A percentile compares a stretch with the other conserved stretches of the same genome.
phyloP scores from a whole-genome alignment of 2,113 vertebrate species.

The Proteles cristata region DNA sequence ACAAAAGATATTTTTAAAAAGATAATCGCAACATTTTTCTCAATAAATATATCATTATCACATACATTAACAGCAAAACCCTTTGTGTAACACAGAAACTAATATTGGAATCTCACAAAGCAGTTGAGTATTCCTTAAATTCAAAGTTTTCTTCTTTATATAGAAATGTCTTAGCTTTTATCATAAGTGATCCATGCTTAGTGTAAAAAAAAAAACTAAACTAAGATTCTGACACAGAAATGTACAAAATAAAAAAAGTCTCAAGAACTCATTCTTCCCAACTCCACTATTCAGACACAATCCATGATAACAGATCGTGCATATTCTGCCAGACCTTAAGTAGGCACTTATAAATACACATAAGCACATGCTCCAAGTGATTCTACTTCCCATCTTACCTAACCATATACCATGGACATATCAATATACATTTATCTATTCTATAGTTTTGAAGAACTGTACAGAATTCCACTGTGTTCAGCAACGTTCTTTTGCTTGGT shows the following conservation, averaged over 20 bases:
- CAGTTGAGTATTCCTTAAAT: conserved; percentile 16
- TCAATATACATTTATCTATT: neutral
- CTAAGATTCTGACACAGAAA: conserved; percentile 9
- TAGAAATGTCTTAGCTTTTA: neutral
- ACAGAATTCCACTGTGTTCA: conserved; percentile 1
- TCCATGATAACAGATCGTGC: neutral
- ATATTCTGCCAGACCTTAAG: neutral
- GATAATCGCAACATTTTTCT: neutral
- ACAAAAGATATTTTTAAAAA: conserved; percentile 36
- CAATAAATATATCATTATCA: neutral
- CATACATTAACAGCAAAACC: neutral
- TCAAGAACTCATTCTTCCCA: neutral
- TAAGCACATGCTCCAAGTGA: neutral
- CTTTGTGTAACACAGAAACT: neutral
- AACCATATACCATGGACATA: neutral
- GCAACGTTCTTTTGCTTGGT: conserved; percentile 8
- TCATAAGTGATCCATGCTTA: neutral
- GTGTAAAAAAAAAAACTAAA: neutral
- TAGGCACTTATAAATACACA: neutral
- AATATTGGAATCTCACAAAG: neutral
- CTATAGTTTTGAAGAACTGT: neutral
- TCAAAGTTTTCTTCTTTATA: conserved; percentile 20
- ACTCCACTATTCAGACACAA: neutral
- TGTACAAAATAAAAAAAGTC: neutral
- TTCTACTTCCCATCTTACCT: neutral